Conservation (phyloP, 2,113 vertebrate species). For the Hirundichthys speculiger region DNA sequence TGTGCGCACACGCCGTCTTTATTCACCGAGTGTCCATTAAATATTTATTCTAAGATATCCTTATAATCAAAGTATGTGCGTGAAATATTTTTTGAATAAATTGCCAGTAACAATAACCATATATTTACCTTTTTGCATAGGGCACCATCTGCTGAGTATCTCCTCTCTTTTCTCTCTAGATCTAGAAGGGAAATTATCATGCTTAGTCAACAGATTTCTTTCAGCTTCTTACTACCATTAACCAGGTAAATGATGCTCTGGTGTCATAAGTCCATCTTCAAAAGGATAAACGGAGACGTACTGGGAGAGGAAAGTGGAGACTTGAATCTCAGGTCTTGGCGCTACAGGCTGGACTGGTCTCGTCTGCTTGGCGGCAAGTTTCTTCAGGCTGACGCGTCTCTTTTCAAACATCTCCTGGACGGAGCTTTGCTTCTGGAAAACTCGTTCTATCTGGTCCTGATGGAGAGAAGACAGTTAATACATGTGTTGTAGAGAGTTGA, state of each 20-base stretch:
- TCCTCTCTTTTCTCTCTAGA: slow-evolving; percentile 78
- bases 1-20: background rate
- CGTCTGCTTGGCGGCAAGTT: slow-evolving; percentile 94
- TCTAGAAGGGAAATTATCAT: slow-evolving; percentile 43
- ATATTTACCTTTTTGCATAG: slow-evolving; percentile 82
- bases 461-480: background rate
- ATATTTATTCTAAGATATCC: background rate
- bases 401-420: slow-evolving; percentile 97
- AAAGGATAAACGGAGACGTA: slow-evolving; percentile 43
- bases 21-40: background rate
- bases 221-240: background rate
- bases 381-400: slow-evolving; percentile 91
- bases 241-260: too few species aligned
- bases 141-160: slow-evolving; percentile 74
- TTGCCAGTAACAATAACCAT: rapidly evolving
- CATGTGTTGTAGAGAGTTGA: background rate
- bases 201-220: background rate
- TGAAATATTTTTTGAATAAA: too few species aligned
- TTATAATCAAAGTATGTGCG: background rate
- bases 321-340: slow-evolving; percentile 93
- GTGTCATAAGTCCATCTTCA: background rate
- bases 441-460: slow-evolving; percentile 89
- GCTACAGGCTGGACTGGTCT: slow-evolving; percentile 96
- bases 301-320: slow-evolving; percentile 87
- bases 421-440: slow-evolving; percentile 93